A percentile compares a stretch with the other conserved stretches of the same genome.
phyloP scores from a whole-genome alignment of 2,113 vertebrate genomes.

The Periophthalmus modestus region DNA sequence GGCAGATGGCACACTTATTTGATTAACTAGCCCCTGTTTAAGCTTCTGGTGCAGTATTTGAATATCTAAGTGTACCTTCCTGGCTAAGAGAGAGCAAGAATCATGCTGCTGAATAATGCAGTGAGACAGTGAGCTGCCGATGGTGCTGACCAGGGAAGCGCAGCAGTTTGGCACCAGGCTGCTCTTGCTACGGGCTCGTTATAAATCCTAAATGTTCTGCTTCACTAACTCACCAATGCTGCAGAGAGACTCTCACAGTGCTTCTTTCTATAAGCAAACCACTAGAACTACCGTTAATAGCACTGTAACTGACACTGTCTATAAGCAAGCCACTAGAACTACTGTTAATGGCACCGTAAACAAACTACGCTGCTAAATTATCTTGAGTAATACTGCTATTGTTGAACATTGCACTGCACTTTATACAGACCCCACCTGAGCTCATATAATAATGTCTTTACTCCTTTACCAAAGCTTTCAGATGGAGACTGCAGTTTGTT shows the following conservation, averaged over 20 bases:
- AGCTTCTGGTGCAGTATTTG: slow-evolving; percentile 20
- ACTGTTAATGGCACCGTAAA: background rate
- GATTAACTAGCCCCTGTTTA: slow-evolving; percentile 14
- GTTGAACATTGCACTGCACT: background rate
- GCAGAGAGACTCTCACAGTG: slow-evolving; percentile 8
- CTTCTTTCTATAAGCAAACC: background rate
- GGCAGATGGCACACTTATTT: slow-evolving; percentile 11
- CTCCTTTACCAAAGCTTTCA: background rate
- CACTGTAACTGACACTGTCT: background rate
- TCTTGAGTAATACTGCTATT: background rate
- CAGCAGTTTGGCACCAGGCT: slow-evolving; percentile 43
- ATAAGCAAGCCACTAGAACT: background rate
- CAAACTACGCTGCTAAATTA: background rate
- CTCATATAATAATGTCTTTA: background rate
- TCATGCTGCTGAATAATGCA: slow-evolving; percentile 57
- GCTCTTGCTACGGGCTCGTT: slow-evolving; percentile 1
- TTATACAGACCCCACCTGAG: too few relatives aligned
- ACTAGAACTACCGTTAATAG: background rate
- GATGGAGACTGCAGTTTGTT: background rate
- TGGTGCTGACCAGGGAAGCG: slow-evolving; percentile 43
- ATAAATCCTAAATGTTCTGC: slow-evolving; percentile 25
- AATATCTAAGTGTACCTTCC: slow-evolving; percentile 17
- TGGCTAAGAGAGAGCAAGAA: background rate
- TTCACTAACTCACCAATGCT: slow-evolving; percentile 9
- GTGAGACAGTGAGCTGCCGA: slow-evolving; percentile 28